A percentile compares a stretch with the other conserved stretches of the same genome.
phyloP scores from a whole-genome alignment of 1,140 invertebrate species.

The Papilio polytes region DNA sequence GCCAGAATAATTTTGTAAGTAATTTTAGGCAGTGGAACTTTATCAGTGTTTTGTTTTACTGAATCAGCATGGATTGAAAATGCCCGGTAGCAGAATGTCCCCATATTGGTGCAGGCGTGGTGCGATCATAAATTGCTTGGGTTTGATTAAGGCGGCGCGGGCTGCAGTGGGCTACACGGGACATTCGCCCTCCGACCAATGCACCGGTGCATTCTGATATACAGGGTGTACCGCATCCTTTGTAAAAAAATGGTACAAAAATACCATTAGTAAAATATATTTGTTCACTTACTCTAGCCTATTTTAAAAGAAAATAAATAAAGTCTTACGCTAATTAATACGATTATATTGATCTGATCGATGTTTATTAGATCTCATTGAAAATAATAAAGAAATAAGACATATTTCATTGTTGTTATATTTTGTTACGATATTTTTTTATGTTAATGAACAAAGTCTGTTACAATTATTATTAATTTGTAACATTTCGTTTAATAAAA shows the following conservation, averaged over 20 bases:
- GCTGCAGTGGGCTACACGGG: constrained; percentile 53
- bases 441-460: no score
- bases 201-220: constrained; percentile 67
- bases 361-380: no score
- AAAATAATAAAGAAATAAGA: no score
- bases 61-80: constrained; percentile 14
- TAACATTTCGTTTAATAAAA: constrained; percentile 16
- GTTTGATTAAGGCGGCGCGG: constrained; percentile 78
- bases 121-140: constrained; percentile 79
- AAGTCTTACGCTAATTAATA: no score
- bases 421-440: no score
- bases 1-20: not conserved
- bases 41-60: not conserved
- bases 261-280: no score
- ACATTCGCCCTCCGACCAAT: constrained; percentile 53
- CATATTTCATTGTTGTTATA: no score
- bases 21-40: not conserved
- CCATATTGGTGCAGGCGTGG: constrained; percentile 47
- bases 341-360: no score
- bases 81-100: constrained; percentile 50
- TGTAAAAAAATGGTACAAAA: not conserved
- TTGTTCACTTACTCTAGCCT: no score
- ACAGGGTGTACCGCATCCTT: constrained; percentile 53
- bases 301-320: no score
- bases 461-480: no score